phyloP scores from a whole-genome alignment of 2,888 invertebrate genomes.

The Sphaerophoria taeniata region DNA sequence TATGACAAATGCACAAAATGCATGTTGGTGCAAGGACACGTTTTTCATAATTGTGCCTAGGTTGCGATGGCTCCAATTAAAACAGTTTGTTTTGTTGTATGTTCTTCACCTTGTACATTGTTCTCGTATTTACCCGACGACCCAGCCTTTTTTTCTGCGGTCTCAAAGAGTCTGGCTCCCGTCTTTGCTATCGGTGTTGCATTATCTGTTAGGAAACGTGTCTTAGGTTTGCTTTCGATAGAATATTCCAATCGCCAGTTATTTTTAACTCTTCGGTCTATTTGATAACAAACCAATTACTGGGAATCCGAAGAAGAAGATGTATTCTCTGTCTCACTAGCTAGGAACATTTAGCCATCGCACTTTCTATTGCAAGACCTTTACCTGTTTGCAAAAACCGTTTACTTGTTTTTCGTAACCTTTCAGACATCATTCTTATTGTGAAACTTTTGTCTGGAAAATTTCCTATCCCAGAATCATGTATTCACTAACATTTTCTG shows the following conservation, averaged over 20 bases:
- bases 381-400: neutral
- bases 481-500: too few species aligned
- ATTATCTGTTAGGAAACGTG: slow-evolving; percentile 56
- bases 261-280: slow-evolving; percentile 52
- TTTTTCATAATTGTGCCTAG: slow-evolving; percentile 57
- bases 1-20: slow-evolving; percentile 18
- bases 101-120: slow-evolving; percentile 50
- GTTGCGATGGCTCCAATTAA: slow-evolving; percentile 66
- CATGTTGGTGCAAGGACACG: slow-evolving; percentile 54
- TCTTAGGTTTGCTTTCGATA: slow-evolving; percentile 27
- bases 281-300: slow-evolving; percentile 46
- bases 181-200: slow-evolving; percentile 55
- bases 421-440: too few species aligned
- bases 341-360: slow-evolving; percentile 63
- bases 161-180: neutral
- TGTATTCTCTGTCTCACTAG: slow-evolving; percentile 32
- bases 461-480: too few species aligned
- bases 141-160: neutral
- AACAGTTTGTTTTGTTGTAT: slow-evolving; percentile 54
- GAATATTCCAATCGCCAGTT: slow-evolving; percentile 53
- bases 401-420: too few species aligned
- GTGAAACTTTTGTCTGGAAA: too few species aligned
- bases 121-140: neutral
- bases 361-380: slow-evolving; percentile 53
- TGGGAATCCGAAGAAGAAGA: too few species aligned